A percentile compares a stretch with the other conserved stretches of the same genome.
Evolutionary conservation across 1,140 invertebrate species (phyloP).

Genomic region (Drosophila ohnishii): DNA sequence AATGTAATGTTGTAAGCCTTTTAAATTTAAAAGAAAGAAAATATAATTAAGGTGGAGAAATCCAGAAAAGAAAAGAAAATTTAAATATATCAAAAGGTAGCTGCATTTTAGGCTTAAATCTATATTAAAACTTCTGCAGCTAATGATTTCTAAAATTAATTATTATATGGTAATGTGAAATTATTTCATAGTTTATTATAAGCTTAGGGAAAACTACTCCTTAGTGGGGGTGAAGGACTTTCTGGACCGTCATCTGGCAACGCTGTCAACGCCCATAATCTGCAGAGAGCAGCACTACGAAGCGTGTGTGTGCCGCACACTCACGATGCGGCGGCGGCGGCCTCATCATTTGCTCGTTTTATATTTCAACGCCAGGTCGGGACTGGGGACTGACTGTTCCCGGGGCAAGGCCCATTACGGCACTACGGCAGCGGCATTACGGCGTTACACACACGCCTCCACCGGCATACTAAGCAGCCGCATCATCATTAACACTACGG

Average conservation of each 20-base stretch:
- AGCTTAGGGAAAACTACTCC: background rate
- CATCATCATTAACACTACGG: slow-evolving; percentile 63
- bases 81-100: background rate
- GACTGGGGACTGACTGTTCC: slow-evolving; percentile 9
- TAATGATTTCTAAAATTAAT: background rate
- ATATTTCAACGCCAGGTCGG: slow-evolving; percentile 61
- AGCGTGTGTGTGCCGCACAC: slow-evolving; percentile 18
- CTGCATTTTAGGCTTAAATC: background rate
- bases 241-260: slow-evolving; percentile 38
- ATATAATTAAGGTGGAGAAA: background rate
- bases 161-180: background rate
- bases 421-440: slow-evolving; percentile 50
- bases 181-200: background rate
- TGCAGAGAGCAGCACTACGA: slow-evolving; percentile 48
- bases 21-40: background rate
- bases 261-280: slow-evolving; percentile 56
- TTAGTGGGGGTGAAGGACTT: background rate
- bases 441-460: slow-evolving; percentile 49
- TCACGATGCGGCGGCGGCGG: slow-evolving; percentile 31
- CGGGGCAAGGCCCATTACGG: slow-evolving; percentile 44
- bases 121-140: background rate
- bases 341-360: slow-evolving; percentile 77
- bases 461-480: slow-evolving; percentile 72
- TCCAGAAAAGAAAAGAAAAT: too few relatives aligned
- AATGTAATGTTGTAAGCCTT: too few relatives aligned